Evolutionary conservation across 2,113 vertebrate genomes (phyloP).

Genomic region (Elanus axillaris): DNA sequence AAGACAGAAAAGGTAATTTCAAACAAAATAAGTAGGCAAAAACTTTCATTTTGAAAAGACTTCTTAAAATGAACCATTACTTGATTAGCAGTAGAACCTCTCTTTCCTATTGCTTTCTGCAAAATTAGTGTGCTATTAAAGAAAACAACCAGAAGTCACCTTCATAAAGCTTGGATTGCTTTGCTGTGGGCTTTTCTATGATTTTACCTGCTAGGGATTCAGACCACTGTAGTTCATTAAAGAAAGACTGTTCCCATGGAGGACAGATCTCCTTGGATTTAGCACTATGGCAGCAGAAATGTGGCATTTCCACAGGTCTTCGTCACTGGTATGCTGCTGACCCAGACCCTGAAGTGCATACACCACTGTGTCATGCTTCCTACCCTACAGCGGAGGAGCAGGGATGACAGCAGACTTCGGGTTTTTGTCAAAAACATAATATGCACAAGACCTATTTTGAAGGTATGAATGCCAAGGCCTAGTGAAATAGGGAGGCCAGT

Average conservation of each 20-base stretch:
- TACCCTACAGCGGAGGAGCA: rapidly evolving
- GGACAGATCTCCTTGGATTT: neutral
- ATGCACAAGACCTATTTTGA: rapidly evolving
- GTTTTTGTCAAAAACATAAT: neutral
- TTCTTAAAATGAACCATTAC: neutral
- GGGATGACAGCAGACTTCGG: neutral
- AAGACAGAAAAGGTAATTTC: neutral
- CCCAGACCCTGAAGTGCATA: neutral
- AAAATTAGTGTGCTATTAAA: neutral
- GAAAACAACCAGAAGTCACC: neutral
- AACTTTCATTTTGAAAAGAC: neutral
- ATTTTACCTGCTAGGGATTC: neutral
- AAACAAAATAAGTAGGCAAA: neutral
- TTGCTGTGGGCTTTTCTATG: neutral
- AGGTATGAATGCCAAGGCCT: neutral
- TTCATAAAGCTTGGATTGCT: neutral
- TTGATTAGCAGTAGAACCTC: neutral
- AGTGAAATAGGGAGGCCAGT: neutral
- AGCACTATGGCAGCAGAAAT: neutral
- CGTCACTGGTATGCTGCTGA: rapidly evolving
- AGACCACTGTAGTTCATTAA: neutral
- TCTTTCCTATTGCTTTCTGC: neutral
- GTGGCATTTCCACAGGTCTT: neutral
- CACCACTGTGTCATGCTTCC: rapidly evolving
- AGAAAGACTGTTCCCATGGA: neutral